Evolutionary conservation across 2,888 invertebrate species (phyloP).

Genomic region (Hydriomena furcata): DNA sequence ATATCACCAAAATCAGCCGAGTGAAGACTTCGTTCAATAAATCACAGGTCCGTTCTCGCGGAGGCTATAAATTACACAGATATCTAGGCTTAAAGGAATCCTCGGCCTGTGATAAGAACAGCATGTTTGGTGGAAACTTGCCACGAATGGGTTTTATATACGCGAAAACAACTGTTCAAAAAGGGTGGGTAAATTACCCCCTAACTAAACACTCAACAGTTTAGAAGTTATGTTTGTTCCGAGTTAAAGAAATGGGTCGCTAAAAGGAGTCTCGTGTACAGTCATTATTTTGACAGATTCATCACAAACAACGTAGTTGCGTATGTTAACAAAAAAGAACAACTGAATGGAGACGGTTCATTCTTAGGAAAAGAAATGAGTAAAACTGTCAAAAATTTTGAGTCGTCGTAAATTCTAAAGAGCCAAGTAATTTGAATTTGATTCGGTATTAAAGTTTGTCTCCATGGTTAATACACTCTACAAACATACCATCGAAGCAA

Average conservation of each 20-base stretch:
- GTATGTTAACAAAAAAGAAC: no score
- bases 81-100: slow-evolving; percentile 24
- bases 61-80: slow-evolving; percentile 34
- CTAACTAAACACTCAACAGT: not conserved
- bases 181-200: not conserved
- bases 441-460: no score
- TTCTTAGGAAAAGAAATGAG: no score
- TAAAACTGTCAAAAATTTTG: no score
- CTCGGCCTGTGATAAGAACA: slow-evolving; percentile 16
- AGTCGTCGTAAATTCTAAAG: no score
- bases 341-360: no score
- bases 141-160: slow-evolving; percentile 8
- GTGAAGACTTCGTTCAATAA: slow-evolving; percentile 25
- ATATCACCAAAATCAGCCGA: slow-evolving; percentile 10
- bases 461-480: no score
- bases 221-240: not conserved
- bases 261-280: slow-evolving; percentile 8
- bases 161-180: no score
- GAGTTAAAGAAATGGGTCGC: slow-evolving; percentile 4
- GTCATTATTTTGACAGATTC: slow-evolving; percentile 12
- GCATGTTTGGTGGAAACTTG: slow-evolving; percentile 7
- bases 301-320: not conserved
- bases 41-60: slow-evolving; percentile 27
- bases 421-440: no score
- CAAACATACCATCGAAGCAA: no score